phyloP scores from a whole-genome alignment of 2,888 invertebrate species.

The Eupithecia centaureata region DNA sequence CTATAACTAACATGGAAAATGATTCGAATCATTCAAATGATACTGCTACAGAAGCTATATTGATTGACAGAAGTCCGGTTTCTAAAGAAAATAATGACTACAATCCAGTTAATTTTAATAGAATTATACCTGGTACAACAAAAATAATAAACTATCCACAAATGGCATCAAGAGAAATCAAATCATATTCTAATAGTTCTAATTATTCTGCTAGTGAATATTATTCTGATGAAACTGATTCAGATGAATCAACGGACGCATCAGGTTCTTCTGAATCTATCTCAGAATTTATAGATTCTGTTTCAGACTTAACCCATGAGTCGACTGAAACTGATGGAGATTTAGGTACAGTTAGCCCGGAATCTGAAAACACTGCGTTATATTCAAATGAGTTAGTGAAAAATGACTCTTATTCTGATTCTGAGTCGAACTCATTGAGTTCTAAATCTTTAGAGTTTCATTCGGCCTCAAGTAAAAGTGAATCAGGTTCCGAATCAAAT shows the following conservation, averaged over 20 bases:
- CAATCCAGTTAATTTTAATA: background rate
- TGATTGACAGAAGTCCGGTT: background rate
- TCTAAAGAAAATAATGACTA: background rate
- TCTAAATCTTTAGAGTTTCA: background rate
- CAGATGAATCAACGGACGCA: background rate
- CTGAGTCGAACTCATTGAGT: background rate
- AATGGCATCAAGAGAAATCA: background rate
- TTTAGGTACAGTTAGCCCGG: background rate
- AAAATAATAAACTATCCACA: background rate
- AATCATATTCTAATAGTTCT: background rate
- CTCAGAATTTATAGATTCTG: background rate
- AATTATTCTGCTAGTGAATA: background rate
- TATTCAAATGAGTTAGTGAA: background rate
- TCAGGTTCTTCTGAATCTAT: slow-evolving; percentile 2
- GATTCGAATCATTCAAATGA: background rate
- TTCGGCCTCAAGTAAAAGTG: background rate
- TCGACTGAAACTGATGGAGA: background rate
- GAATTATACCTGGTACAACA: background rate
- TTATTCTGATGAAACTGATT: slow-evolving; percentile 1
- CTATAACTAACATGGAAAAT: background rate
- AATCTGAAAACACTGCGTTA: background rate
- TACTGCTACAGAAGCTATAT: background rate
- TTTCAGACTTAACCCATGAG: background rate
- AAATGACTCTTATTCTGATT: slow-evolving; percentile 1
- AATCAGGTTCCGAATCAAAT: background rate